Percentiles rank a stretch among this genome's conserved stretches.
Conservation (phyloP, 2,113 vertebrate genomes). For the Tachysurus vachellii region DNA sequence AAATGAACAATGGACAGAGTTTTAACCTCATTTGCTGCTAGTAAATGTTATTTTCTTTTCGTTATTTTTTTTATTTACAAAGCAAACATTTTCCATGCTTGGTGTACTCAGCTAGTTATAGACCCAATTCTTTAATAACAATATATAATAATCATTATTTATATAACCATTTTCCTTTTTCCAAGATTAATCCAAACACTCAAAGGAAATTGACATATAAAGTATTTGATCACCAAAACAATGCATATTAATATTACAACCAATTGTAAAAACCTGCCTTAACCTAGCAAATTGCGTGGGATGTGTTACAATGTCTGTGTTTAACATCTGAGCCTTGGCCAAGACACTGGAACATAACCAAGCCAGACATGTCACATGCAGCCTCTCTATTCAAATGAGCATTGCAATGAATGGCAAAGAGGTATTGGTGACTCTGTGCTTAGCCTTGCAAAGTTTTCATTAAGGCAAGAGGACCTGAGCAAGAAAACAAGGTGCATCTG, state of each 20-base stretch:
- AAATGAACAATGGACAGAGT: slow-evolving; percentile 44
- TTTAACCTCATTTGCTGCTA: slow-evolving; percentile 29
- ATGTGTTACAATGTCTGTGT: slow-evolving; percentile 62
- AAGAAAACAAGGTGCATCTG: slow-evolving; percentile 71
- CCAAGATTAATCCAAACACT: no score
- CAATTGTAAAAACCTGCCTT: background rate
- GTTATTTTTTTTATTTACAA: slow-evolving; percentile 59
- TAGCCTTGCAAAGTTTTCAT: slow-evolving; percentile 70
- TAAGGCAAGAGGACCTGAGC: slow-evolving; percentile 64
- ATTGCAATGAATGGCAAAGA: slow-evolving; percentile 61
- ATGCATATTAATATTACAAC: no score
- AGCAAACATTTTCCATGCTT: slow-evolving; percentile 72
- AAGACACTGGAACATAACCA: slow-evolving; percentile 68
- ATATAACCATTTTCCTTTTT: background rate
- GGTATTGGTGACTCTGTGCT: slow-evolving; percentile 60
- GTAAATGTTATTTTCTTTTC: slow-evolving; percentile 42
- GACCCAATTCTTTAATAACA: slow-evolving; percentile 55
- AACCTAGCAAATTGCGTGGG: background rate
- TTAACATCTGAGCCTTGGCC: slow-evolving; percentile 76
- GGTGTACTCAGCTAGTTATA: slow-evolving; percentile 70
- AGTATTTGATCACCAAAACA: background rate
- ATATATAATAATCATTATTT: background rate
- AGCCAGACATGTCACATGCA: slow-evolving; percentile 68
- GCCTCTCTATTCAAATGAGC: slow-evolving; percentile 67
- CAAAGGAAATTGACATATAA: background rate